Evolutionary conservation across 2,888 invertebrate genomes (phyloP), one percentile per base, ranked within the genome.

Genomic region (Calliphora vomitoria): DNA sequence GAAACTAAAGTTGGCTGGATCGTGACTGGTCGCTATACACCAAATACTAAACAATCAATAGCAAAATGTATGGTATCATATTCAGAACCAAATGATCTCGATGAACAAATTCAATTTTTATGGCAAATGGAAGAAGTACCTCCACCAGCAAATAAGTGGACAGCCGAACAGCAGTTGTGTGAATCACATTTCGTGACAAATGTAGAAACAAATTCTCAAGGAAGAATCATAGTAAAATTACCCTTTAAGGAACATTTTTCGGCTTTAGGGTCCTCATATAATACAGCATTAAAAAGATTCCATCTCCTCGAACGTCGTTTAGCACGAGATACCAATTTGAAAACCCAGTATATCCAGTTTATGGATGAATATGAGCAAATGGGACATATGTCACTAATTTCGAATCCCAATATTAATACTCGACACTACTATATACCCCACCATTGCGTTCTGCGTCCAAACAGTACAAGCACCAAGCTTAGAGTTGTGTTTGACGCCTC

Each of bases 331-430:
- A 64, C 20, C 4, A 76, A 66, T 66, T 38, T 76, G 13, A 68
- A 78, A 78, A n/a, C 41, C 8, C 68, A 78, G 35, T 68, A 78
- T 25, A 11, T 10, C 0, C 25, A 66, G 4, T 78, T 78, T 8
- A 68, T 68, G 78, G 4, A n/a, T 18, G 82, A 82, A 66, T 74
- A 74, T 64, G 82, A 82, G 31, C 35, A 80, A 69, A 50, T 60
- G 60, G 81, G 81, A 13, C 81, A 72, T 41, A 71, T 80, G 69
- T 41, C 68, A 13, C 60, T 69, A 13, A 13, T 80, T 60, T 1
- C 4, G 13, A 35, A 62, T 18, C 80, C 71, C 3, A 50, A 69
- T 50, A 31, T 81, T 4, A 15, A 62, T 69, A 6, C 15, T 8
- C 69, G 58, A 2, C 58, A 79, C 35, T 79, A 79, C 55, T 58